Conservation (phyloP, 2,113 vertebrate species). For the Euleptes europaea region DNA sequence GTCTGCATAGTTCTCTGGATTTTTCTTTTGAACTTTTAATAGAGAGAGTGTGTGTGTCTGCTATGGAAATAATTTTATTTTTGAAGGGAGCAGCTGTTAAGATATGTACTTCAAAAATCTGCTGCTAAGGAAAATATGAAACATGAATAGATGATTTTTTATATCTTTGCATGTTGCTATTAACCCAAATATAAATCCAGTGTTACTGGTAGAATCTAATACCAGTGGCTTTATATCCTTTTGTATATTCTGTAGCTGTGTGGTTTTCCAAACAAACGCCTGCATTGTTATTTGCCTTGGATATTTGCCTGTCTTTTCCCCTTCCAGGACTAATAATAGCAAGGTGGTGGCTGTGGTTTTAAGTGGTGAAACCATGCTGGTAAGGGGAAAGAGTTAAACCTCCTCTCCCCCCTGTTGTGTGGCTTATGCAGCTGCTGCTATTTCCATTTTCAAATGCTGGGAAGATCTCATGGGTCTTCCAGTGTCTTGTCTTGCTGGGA, state of each 20-base stretch:
- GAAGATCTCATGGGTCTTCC: too few species aligned
- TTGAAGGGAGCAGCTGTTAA: not conserved
- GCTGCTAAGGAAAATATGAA: not conserved
- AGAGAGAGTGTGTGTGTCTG: not conserved
- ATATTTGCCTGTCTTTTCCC: too few species aligned
- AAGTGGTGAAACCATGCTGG: too few species aligned
- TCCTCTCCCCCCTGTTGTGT: too few species aligned
- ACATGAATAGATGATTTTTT: not conserved
- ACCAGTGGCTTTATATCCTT: too few species aligned
- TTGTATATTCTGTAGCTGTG: not conserved
- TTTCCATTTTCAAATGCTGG: too few species aligned
- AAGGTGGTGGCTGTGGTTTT: too few species aligned
- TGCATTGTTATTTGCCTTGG: too few species aligned
- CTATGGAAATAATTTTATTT: conserved; percentile 16
- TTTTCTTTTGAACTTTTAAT: conserved; percentile 42
- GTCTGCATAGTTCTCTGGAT: conserved; percentile 36
- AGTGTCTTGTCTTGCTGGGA: too few species aligned
- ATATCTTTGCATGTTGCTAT: not conserved
- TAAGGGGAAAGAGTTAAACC: too few species aligned
- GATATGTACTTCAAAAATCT: conserved; percentile 33
- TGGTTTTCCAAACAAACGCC: not conserved
- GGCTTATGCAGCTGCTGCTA: too few species aligned
- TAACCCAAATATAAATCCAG: not conserved
- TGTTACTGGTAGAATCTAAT: not conserved
- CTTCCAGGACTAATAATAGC: too few species aligned